phyloP scores from a whole-genome alignment of 2,113 vertebrate species.

The Varanus salvator region DNA sequence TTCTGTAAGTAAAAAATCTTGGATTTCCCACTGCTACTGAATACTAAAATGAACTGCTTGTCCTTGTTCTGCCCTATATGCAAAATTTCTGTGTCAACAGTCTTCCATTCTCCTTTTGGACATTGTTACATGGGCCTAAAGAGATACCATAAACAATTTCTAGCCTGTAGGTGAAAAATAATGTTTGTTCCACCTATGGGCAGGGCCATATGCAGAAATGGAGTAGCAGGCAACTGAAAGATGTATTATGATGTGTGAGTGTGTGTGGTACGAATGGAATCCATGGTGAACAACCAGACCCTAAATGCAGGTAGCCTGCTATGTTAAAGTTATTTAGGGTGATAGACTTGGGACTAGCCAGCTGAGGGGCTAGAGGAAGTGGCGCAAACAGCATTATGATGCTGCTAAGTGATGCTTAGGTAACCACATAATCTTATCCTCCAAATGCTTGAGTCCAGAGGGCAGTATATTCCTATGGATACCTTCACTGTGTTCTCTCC shows the following conservation, averaged over 20 bases:
- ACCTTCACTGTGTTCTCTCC: neutral
- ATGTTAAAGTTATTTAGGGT: neutral
- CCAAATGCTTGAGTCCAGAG: conserved; percentile 48
- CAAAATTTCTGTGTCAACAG: neutral
- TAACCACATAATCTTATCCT: conserved; percentile 10
- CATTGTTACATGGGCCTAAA: neutral
- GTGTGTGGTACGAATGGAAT: neutral
- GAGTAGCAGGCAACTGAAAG: neutral
- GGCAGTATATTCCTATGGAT: neutral
- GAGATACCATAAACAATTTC: neutral
- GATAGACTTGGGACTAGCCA: too few relatives aligned
- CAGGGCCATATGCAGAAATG: neutral
- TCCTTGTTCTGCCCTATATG: neutral
- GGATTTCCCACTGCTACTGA: neutral
- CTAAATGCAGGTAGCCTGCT: neutral
- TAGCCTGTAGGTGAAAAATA: neutral
- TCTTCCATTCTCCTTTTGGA: neutral
- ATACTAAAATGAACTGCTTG: neutral
- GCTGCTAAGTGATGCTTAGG: too few relatives aligned
- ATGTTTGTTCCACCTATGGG: neutral
- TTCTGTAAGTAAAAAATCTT: conserved; percentile 1
- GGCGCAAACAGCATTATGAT: too few relatives aligned
- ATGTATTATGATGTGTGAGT: neutral
- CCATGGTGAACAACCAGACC: neutral
- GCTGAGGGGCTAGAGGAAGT: too few relatives aligned